Percentiles rank a stretch among this genome's conserved stretches.
Conservation (phyloP, 2,113 vertebrate species). For the Entomyzon cyanotis region DNA sequence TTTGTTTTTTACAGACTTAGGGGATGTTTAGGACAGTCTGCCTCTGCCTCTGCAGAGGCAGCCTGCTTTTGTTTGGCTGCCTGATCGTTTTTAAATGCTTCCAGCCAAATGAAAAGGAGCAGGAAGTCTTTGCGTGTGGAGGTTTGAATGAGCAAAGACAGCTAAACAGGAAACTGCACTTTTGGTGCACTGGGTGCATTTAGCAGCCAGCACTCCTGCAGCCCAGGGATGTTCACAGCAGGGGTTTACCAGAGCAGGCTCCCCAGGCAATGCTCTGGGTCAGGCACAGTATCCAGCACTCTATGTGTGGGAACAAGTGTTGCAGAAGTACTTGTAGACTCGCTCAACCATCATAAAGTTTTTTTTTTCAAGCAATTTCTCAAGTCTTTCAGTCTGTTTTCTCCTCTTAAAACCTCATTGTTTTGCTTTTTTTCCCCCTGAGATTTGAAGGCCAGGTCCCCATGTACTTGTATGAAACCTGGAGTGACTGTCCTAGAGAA, state of each 20-base stretch:
- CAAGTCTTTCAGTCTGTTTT: background rate
- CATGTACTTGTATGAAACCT: background rate
- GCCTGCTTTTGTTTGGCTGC: background rate
- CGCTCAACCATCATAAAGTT: background rate
- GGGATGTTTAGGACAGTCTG: background rate
- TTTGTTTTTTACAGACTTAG: background rate
- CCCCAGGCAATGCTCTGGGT: too few relatives aligned
- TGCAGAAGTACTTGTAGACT: background rate
- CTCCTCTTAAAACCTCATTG: background rate
- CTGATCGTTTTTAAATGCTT: background rate
- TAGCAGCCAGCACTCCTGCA: background rate
- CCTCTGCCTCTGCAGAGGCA: background rate
- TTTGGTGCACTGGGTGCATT: background rate
- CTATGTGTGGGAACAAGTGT: accelerated
- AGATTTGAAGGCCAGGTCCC: background rate
- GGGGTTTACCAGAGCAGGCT: background rate
- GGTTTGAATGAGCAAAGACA: background rate
- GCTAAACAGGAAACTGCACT: background rate
- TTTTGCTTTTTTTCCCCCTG: accelerated
- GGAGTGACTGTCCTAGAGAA: background rate
- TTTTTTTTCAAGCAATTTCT: background rate
- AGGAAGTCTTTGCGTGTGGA: background rate
- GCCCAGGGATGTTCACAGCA: background rate
- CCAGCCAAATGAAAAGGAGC: background rate
- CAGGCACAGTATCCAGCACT: accelerated